Conservation (phyloP, 2,113 vertebrate species). For the Microcebus ravelobensis region DNA sequence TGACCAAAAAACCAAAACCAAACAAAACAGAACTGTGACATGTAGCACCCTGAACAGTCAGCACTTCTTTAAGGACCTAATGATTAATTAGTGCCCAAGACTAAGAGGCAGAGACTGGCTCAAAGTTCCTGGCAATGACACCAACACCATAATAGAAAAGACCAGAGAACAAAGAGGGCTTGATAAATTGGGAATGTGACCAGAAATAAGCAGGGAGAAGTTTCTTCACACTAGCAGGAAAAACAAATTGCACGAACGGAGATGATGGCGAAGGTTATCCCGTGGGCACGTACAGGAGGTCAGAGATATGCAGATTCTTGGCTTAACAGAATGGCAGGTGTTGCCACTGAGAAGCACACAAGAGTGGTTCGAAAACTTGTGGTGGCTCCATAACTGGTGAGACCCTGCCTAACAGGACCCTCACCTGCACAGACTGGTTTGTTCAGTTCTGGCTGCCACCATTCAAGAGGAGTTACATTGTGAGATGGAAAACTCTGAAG, state of each 20-base stretch:
- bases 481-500: slow-evolving; percentile 25
- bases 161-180: slow-evolving; percentile 18
- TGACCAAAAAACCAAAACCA: neutral
- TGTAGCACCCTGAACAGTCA: neutral
- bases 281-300: neutral
- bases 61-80: neutral
- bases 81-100: slow-evolving; percentile 47
- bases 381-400: neutral
- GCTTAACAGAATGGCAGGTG: neutral
- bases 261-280: neutral
- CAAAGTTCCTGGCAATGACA: neutral
- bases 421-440: neutral
- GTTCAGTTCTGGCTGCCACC: neutral
- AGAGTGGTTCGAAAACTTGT: neutral
- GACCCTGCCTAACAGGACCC: neutral
- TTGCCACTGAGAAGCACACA: neutral
- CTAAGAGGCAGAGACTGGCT: neutral
- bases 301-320: neutral
- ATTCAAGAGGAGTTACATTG: slow-evolving; percentile 25
- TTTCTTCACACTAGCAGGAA: neutral
- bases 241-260: slow-evolving; percentile 19
- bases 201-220: slow-evolving; percentile 4
- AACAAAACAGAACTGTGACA: neutral
- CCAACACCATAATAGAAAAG: neutral
- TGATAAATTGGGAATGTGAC: neutral